Evolutionary conservation across 1,140 invertebrate genomes (phyloP), one percentile per base, ranked within the genome.

Genomic region (Cecropterus lyciades): DNA sequence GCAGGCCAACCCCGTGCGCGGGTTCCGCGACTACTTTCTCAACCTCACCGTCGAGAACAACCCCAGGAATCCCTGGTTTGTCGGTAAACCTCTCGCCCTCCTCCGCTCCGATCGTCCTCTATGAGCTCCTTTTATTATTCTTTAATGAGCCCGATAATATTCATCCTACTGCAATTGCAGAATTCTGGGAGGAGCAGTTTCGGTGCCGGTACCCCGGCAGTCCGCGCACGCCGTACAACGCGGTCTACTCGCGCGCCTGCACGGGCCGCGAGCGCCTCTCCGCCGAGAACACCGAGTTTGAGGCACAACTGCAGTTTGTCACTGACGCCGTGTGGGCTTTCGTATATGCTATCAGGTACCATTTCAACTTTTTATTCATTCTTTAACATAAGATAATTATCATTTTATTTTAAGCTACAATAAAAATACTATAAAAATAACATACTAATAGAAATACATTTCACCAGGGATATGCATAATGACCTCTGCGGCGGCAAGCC

Each of bases 141-240:
- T 45, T 17, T 46, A 16, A 48, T 1, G 1, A 11, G 9, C 33
- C 4, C n/a, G 10, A 20, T 24, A 6, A 43, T 43, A 14, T 43
- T 14, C 40, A 4, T 14, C 10, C 4, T n/a, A 14, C 40, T 3
- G 27, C 20, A 4, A 0, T 69, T 75, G 14, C 91, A 98, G 98
- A 99, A 93, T 98, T 98, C 87, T 99, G 97, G 98, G 98, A 98
- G 79, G 95, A 97, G 81, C 97, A 98, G 72, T 98, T 98, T 79
- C 94, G 95, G 65, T 98, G 97, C 75, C 94, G 95, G 9, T 97
- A 96, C 82, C 95, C 96, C 0, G 96, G 96, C 71, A 95, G 95
- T 51, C 93, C 95, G 0, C 91, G 92, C 45, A 98, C 97, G 0
- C 96, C 96, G 0, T 97, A 97, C 89, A 98, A 98, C 80, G 84